Conservation (phyloP, 2,113 vertebrate genomes). For the Trichomycterus rosablanca region DNA sequence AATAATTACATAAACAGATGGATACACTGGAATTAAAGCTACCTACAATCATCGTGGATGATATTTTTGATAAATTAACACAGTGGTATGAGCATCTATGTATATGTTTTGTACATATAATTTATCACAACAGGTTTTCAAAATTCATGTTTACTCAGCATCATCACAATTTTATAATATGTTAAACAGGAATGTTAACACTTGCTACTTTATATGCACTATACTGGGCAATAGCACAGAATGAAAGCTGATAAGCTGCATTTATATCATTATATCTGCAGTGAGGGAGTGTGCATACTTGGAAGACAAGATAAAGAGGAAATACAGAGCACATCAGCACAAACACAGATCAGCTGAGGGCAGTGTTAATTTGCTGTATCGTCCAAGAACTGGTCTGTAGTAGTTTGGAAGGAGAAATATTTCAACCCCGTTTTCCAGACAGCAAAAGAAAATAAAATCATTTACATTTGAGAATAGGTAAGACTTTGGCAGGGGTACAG, state of each 20-base stretch:
- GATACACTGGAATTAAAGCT: no score
- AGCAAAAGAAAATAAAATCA: background rate
- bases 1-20: no score
- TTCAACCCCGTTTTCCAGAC: slow-evolving; percentile 14
- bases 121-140: background rate
- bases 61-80: no score
- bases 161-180: slow-evolving; percentile 1
- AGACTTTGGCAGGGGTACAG: no score
- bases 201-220: background rate
- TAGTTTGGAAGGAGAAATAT: background rate
- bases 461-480: no score
- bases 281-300: background rate
- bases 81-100: no score
- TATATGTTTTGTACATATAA: no score
- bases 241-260: background rate
- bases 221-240: background rate
- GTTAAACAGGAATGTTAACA: background rate
- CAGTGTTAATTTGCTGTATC: slow-evolving; percentile 4
- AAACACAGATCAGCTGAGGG: slow-evolving; percentile 1
- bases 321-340: background rate
- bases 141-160: background rate
- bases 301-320: slow-evolving; percentile 33
- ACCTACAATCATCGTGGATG: no score
- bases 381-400: background rate
- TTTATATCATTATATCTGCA: background rate